A percentile compares a stretch with the other conserved stretches of the same genome.
Conservation (phyloP, 2,888 invertebrate genomes). For the Geotrupes spiniger region DNA sequence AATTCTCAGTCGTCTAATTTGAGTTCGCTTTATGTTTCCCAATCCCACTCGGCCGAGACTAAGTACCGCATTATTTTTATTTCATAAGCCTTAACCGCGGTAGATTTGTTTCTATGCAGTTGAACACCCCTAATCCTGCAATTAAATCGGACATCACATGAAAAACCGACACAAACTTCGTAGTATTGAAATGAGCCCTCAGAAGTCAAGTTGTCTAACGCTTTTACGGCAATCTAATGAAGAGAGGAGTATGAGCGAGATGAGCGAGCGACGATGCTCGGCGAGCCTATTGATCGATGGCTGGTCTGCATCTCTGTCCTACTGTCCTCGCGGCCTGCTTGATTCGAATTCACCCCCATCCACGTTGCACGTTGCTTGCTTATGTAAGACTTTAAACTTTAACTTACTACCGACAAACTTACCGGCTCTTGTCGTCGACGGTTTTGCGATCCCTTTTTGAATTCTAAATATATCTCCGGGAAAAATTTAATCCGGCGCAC, state of each 20-base stretch:
- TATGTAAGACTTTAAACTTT: conserved; percentile 5
- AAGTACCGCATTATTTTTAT: no score
- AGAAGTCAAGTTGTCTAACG: conserved; percentile 18
- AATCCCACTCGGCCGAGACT: no score
- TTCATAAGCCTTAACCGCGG: no score
- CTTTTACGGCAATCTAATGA: conserved; percentile 30
- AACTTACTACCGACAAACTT: background rate
- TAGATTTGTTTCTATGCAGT: no score
- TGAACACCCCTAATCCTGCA: no score
- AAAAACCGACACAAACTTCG: no score
- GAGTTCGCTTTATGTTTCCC: no score
- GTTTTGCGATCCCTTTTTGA: conserved; percentile 2
- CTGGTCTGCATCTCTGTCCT: conserved; percentile 23
- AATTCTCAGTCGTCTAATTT: no score
- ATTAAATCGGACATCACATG: no score
- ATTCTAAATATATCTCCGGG: conserved; percentile 2
- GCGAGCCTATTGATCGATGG: conserved; percentile 25
- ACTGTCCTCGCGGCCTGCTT: conserved; percentile 17
- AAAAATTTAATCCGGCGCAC: background rate
- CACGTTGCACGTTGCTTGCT: background rate
- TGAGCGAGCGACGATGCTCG: conserved; percentile 29
- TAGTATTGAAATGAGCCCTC: background rate
- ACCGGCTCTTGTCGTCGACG: background rate
- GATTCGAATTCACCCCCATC: conserved; percentile 5
- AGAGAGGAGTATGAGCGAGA: conserved; percentile 32